Conservation (phyloP, 2,797 vertebrate genomes). For the Poecilia velifera region DNA sequence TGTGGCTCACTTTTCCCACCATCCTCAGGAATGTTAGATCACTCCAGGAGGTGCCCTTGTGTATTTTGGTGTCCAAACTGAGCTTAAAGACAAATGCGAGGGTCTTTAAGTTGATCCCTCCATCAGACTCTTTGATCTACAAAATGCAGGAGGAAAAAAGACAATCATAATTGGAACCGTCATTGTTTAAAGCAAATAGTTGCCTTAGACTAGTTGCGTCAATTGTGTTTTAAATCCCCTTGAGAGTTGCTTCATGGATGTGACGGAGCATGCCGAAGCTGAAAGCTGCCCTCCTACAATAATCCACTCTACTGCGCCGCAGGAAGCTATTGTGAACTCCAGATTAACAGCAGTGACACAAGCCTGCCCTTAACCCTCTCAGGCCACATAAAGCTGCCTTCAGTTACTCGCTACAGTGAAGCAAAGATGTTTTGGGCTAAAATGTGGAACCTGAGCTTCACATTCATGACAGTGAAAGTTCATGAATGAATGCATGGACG, state of each 20-base stretch:
- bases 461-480: slow-evolving; percentile 4
- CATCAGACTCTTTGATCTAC: not conserved
- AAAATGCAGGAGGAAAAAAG: too few relatives aligned
- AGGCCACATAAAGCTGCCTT: slow-evolving; percentile 45
- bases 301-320: slow-evolving; percentile 59
- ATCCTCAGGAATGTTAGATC: not conserved
- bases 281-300: slow-evolving; percentile 53
- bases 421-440: slow-evolving; percentile 34
- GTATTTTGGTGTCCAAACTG: not conserved
- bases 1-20: slow-evolving; percentile 1
- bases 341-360: slow-evolving; percentile 58
- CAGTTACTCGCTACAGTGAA: slow-evolving; percentile 29
- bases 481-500: not conserved
- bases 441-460: slow-evolving; percentile 17
- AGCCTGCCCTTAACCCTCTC: slow-evolving; percentile 45
- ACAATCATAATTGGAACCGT: not conserved
- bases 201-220: not conserved
- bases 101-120: not conserved
- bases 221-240: not conserved
- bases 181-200: not conserved
- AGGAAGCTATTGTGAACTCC: slow-evolving; percentile 61
- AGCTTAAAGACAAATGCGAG: not conserved
- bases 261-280: slow-evolving; percentile 31
- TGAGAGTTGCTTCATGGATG: slow-evolving; percentile 26
- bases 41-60: not conserved